Evolutionary conservation across 2,797 vertebrate species (phyloP).

Genomic region (Acanthurus tractus): DNA sequence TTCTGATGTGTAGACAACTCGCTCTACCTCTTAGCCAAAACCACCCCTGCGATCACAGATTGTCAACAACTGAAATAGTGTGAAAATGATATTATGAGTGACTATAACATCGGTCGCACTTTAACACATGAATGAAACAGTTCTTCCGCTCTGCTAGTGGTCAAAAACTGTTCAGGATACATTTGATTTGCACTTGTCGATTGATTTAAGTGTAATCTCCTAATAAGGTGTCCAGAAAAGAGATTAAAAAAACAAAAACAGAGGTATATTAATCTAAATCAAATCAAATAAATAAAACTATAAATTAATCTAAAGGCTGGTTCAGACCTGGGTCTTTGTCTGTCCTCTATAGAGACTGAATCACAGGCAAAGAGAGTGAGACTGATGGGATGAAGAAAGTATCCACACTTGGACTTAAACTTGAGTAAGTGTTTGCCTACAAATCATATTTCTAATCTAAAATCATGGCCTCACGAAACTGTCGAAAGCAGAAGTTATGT

Average conservation of each 20-base stretch:
- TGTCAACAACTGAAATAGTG: neutral
- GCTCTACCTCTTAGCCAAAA: too few relatives aligned
- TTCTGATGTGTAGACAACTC: too few relatives aligned
- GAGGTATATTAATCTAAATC: too few relatives aligned
- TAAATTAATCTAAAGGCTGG: neutral
- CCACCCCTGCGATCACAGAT: too few relatives aligned
- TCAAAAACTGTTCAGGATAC: neutral
- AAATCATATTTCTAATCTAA: conserved; percentile 44
- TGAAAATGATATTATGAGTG: neutral
- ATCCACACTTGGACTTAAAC: conserved; percentile 31
- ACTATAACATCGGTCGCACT: neutral
- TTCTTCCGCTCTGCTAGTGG: neutral
- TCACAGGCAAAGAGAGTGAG: conserved; percentile 29
- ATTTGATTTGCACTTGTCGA: neutral
- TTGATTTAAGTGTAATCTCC: neutral
- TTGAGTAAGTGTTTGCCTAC: conserved; percentile 42
- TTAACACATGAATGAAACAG: neutral
- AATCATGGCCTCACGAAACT: conserved; percentile 51
- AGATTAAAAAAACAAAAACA: too few relatives aligned
- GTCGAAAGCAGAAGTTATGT: conserved; percentile 37
- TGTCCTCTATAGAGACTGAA: neutral
- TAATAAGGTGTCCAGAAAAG: neutral
- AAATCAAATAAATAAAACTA: too few relatives aligned
- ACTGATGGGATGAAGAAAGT: conserved; percentile 22
- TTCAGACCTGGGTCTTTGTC: neutral